phyloP scores from a whole-genome alignment of 2,797 vertebrate genomes.

The Myripristis murdjan region DNA sequence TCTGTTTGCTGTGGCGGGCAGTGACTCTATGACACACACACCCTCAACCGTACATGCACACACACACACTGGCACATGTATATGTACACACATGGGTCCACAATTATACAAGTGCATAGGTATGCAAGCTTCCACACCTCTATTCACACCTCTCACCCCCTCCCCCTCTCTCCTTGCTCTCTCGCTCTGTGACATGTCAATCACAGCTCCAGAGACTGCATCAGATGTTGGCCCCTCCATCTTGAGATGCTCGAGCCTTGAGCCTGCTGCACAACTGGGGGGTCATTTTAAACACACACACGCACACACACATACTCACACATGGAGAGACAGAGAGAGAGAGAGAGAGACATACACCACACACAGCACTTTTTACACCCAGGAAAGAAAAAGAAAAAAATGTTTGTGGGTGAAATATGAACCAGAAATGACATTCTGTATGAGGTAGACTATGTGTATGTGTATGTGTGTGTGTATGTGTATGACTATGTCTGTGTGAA shows the following conservation, averaged over 20 bases:
- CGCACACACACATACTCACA: slow-evolving; percentile 9
- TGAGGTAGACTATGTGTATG: background rate
- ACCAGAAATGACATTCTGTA: background rate
- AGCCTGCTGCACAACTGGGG: slow-evolving; percentile 1
- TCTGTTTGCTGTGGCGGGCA: background rate
- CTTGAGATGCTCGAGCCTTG: slow-evolving; percentile 31
- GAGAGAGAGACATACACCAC: background rate
- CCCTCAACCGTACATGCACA: slow-evolving; percentile 5
- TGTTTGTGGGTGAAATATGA: background rate
- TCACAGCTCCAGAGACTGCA: slow-evolving; percentile 11
- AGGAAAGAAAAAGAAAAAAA: background rate
- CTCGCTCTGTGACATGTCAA: slow-evolving; percentile 27
- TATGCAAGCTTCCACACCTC: background rate
- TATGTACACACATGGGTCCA: slow-evolving; percentile 14
- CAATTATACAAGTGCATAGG: background rate
- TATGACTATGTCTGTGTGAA: background rate
- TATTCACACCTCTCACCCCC: background rate
- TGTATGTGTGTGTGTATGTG: slow-evolving; percentile 13
- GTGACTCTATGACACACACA: slow-evolving; percentile 12
- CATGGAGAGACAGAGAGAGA: too few relatives aligned
- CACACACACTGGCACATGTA: slow-evolving; percentile 23
- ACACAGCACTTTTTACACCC: slow-evolving; percentile 7
- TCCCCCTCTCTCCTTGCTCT: slow-evolving; percentile 3
- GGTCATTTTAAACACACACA: slow-evolving; percentile 29
- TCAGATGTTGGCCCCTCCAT: slow-evolving; percentile 35